These are phyloP conservation scores for Danio kyathit DNA, from an alignment of 2,797 vertebrate species.

Conservation along the genomic window DNA sequence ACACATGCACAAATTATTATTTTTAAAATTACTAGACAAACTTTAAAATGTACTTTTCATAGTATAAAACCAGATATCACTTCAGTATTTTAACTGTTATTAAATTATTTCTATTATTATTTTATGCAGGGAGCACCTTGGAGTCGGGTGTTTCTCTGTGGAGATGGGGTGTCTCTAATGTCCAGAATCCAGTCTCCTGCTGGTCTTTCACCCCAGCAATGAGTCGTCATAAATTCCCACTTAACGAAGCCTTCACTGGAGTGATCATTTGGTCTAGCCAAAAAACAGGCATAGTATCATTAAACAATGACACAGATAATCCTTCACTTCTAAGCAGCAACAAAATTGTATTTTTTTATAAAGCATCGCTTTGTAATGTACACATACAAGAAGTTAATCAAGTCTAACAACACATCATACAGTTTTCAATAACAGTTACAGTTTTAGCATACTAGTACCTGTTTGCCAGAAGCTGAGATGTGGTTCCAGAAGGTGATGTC, in stretches of 20 bases:
- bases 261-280: slow-evolving; percentile 88
- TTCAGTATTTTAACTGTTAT: no score
- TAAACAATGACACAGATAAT: neutral
- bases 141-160: slow-evolving; percentile 81
- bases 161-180: slow-evolving; percentile 89
- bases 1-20: no score
- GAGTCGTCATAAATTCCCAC: slow-evolving; percentile 98
- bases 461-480: slow-evolving; percentile 90
- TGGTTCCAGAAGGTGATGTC: slow-evolving; percentile 91
- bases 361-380: no score
- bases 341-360: no score
- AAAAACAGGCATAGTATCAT: neutral
- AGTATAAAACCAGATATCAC: no score
- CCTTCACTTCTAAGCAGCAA: no score
- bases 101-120: no score
- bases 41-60: no score
- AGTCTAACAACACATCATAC: neutral
- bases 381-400: neutral
- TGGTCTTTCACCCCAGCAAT: slow-evolving; percentile 94
- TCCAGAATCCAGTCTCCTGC: slow-evolving; percentile 92
- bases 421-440: neutral
- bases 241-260: slow-evolving; percentile 93
- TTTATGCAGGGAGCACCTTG: slow-evolving; percentile 77
- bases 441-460: slow-evolving; percentile 82
- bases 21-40: no score